Evolutionary conservation across 2,888 invertebrate genomes (phyloP), one percentile per base, ranked within the genome.

Genomic region (Pecten maximus): DNA sequence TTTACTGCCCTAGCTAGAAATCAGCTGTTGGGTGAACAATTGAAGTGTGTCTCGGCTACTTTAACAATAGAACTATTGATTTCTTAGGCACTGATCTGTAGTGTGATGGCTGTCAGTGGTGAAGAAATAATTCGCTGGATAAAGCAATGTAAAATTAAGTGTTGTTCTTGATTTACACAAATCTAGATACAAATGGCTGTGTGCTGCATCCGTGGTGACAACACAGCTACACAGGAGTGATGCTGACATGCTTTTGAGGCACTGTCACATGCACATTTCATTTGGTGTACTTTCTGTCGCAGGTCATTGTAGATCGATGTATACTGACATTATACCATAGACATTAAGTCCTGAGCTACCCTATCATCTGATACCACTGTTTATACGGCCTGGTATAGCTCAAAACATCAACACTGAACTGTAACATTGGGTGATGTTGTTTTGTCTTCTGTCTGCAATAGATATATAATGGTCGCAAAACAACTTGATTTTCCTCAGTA

Each of bases 131-230:
- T 35, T 74, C 23, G 28, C 28, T 35, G 28, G 28, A 74, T 74
- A 74, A 74, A 74, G 74, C 10, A 74, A 74, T 35, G 10, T 35
- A 35, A 35, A 28, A 74, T 74, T 74, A 35, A 74, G 74, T 28
- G 28, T 74, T 74, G 28, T 28, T 74, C 74, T 74, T 74, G 74
- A 74, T 74, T 74, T 74, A 74, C 74, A 74, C 74, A 74, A 74
- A 28, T 23, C 8, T 74, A 35, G 74, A 28, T 74, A 28, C 74
- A 35, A 15, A 28, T 74, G 35, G 16, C 15, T 28, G 74, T 28
- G 28, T 74, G 74, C 74, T 28, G 28, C 23, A 10, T 74, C 28
- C 16, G 74, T 35, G 1, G 35, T 10, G 35, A 74, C 19, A 23
- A 19, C 12, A 54, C 54, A 54, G 54, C n/a, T n/a, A n/a, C 10